phyloP scores from a whole-genome alignment of 2,888 invertebrate genomes.

The Temnothorax ravouxi region DNA sequence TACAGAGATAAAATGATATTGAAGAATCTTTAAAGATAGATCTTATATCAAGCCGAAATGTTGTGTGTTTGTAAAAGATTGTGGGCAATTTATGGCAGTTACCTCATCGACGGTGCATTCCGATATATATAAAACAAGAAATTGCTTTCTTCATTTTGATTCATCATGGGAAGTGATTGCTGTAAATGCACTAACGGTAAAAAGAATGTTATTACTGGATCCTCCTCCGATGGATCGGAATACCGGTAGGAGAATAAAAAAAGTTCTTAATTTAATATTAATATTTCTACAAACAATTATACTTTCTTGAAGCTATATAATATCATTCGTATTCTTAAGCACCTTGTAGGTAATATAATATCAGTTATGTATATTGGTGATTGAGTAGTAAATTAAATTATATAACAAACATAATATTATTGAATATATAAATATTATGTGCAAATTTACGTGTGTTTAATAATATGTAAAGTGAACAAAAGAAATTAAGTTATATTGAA shows the following conservation, averaged over 20 bases:
- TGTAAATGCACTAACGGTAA: conserved; percentile 85
- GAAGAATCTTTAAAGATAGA: conserved; percentile 35
- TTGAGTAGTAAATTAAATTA: background rate
- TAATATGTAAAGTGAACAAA: background rate
- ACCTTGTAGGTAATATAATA: background rate
- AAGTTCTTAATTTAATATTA: conserved; percentile 28
- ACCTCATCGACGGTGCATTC: conserved; percentile 27
- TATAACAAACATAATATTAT: background rate
- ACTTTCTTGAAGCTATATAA: background rate
- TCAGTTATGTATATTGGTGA: background rate
- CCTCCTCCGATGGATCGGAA: conserved; percentile 78
- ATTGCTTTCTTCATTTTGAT: background rate
- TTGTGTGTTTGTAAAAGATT: conserved; percentile 30
- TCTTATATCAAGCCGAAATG: background rate
- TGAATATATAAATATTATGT: conserved; percentile 17
- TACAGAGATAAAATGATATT: background rate
- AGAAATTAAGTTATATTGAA: background rate
- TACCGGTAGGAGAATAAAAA: conserved; percentile 70
- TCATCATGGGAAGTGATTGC: conserved; percentile 85
- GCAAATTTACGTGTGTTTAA: background rate
- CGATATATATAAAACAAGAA: conserved; percentile 13
- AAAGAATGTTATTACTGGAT: conserved; percentile 76
- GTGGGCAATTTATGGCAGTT: conserved; percentile 39
- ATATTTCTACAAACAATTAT: conserved; percentile 15
- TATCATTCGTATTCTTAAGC: background rate